Conservation (phyloP, 1,140 invertebrate species). For the Monochamus saltuarius region DNA sequence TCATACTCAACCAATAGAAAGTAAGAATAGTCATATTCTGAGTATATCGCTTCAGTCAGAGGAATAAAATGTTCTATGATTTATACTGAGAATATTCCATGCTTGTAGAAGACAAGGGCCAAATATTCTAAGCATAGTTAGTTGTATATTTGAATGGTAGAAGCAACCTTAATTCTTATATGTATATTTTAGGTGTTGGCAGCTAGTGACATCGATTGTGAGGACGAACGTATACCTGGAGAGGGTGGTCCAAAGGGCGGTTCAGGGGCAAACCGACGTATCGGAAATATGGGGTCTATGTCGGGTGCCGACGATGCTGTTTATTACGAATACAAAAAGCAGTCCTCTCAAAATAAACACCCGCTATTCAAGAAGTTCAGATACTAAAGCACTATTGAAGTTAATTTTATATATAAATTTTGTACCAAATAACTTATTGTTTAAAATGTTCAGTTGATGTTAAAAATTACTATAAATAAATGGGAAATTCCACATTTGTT, state of each 20-base stretch:
- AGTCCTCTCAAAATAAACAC: constrained; percentile 63
- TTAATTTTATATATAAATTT: neutral
- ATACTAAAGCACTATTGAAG: too few species aligned
- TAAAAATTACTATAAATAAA: neutral
- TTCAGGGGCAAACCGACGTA: constrained; percentile 56
- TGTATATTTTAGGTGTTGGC: constrained; percentile 70
- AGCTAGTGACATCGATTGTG: constrained; percentile 92
- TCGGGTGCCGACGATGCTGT: constrained; percentile 95
- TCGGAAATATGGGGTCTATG: constrained; percentile 84
- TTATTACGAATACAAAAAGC: constrained; percentile 85
- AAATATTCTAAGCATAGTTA: too few species aligned
- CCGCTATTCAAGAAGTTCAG: constrained; percentile 95
- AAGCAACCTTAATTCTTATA: too few species aligned
- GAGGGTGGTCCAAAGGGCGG: constrained; percentile 58
- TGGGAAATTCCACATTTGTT: neutral
- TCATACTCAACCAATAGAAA: too few species aligned
- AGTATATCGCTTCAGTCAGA: too few species aligned
- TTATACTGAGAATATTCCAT: too few species aligned
- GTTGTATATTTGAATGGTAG: too few species aligned
- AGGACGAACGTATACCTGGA: constrained; percentile 86
- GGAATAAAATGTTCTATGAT: too few species aligned
- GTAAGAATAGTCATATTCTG: too few species aligned
- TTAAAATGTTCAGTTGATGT: neutral
- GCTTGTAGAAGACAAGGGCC: too few species aligned
- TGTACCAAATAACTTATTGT: neutral